Percentiles rank a stretch among this genome's conserved stretches.
phyloP scores from a whole-genome alignment of 2,797 vertebrate species.

The Pseudomugil gertrudae region DNA sequence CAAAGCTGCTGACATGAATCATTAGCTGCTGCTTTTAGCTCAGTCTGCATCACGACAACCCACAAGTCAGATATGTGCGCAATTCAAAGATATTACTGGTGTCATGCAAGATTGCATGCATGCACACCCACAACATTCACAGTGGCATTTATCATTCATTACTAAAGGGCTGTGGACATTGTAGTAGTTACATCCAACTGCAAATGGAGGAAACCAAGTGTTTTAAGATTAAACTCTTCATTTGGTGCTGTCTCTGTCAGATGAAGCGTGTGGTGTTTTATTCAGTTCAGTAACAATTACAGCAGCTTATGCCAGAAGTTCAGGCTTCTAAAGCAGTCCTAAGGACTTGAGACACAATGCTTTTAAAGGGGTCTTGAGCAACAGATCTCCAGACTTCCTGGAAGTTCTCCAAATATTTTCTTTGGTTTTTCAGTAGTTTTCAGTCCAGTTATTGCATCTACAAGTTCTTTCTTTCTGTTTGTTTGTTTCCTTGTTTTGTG shows the following conservation, averaged over 20 bases:
- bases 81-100: constrained; percentile 35
- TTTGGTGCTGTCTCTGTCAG: constrained; percentile 19
- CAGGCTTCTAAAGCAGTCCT: constrained; percentile 25
- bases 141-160: constrained; percentile 34
- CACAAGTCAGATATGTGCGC: constrained; percentile 37
- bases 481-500: not conserved
- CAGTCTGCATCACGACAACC: constrained; percentile 36
- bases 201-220: constrained; percentile 20
- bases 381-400: not conserved
- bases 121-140: constrained; percentile 31
- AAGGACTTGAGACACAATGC: constrained; percentile 11
- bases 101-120: constrained; percentile 33
- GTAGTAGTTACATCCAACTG: constrained; percentile 32
- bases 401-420: not conserved
- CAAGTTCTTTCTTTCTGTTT: not conserved
- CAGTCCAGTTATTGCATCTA: not conserved
- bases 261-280: constrained; percentile 11
- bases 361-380: not conserved
- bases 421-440: not conserved
- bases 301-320: constrained; percentile 27
- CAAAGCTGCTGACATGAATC: constrained; percentile 35
- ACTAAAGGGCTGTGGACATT: constrained; percentile 24
- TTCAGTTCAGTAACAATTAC: constrained; percentile 43
- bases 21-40: constrained; percentile 45
- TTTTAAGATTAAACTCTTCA: constrained; percentile 38